A percentile compares a stretch with the other conserved stretches of the same genome.
Evolutionary conservation across 2,797 vertebrate species (phyloP).

Genomic region (Mormyrus proboscirostris): DNA sequence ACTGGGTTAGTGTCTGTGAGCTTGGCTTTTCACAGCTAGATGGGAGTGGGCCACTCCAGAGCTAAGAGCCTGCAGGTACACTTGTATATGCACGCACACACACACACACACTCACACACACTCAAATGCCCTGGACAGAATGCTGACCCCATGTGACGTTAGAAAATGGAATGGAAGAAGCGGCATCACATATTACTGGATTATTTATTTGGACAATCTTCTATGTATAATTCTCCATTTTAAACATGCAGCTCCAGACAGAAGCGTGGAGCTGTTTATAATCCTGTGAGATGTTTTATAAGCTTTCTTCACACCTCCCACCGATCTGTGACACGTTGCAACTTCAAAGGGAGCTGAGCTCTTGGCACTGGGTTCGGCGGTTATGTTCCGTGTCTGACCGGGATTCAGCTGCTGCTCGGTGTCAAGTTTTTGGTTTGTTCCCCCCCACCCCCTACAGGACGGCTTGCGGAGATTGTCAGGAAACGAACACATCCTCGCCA

Average conservation of each 20-base stretch:
- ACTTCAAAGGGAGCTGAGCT: neutral
- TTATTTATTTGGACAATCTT: neutral
- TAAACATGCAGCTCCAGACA: neutral
- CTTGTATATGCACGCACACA: slow-evolving; percentile 41
- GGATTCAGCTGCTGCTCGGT: neutral
- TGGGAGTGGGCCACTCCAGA: slow-evolving; percentile 51
- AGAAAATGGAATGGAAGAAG: slow-evolving; percentile 39
- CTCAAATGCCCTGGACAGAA: neutral
- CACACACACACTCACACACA: slow-evolving; percentile 49
- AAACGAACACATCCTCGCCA: slow-evolving; percentile 82
- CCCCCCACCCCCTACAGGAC: slow-evolving; percentile 62
- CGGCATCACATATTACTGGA: neutral
- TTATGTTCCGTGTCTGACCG: neutral
- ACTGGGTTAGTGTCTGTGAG: neutral
- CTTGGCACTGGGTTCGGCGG: neutral
- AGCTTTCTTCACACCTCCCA: neutral
- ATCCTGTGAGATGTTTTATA: neutral
- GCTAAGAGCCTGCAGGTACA: neutral
- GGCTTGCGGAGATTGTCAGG: slow-evolving; percentile 87
- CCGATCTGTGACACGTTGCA: neutral
- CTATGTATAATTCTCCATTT: neutral
- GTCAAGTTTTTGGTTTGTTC: neutral
- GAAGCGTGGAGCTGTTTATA: neutral
- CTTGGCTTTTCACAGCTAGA: slow-evolving; percentile 33
- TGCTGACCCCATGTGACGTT: neutral